These are phyloP conservation scores for Centropus unirufus DNA, from an alignment of 2,113 vertebrate species.

Conservation along the genomic window DNA sequence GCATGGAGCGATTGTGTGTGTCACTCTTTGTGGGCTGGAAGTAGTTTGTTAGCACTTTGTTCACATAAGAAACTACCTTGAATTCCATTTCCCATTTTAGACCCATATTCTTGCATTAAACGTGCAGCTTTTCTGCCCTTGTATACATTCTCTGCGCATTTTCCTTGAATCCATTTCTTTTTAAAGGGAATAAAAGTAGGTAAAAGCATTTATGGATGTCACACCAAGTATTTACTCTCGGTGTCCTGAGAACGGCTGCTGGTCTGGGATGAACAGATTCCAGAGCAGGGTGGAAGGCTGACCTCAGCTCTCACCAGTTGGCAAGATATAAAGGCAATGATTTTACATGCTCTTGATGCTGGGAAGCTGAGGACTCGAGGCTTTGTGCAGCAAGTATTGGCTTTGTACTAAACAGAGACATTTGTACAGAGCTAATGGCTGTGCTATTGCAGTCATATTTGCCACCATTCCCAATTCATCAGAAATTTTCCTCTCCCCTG, in stretches of 20 bases:
- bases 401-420: not conserved
- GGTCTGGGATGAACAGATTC: not conserved
- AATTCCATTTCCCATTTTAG: not conserved
- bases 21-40: not conserved
- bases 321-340: not conserved
- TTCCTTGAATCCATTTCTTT: not conserved
- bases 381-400: not conserved
- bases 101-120: not conserved
- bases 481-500: not conserved
- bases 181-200: not conserved
- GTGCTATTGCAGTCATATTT: not conserved
- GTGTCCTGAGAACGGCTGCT: not conserved
- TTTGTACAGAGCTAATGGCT: not conserved
- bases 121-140: not conserved
- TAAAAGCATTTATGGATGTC: not conserved
- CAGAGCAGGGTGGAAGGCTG: not conserved
- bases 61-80: not conserved
- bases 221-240: not conserved
- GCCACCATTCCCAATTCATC: not conserved
- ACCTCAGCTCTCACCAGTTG: not conserved
- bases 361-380: not conserved
- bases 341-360: not conserved
- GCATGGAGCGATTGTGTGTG: accelerated
- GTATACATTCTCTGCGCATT: not conserved
- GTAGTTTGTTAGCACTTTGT: not conserved